Evolutionary conservation across 2,797 vertebrate genomes (phyloP).

Genomic region (Urocyon cinereoargenteus): DNA sequence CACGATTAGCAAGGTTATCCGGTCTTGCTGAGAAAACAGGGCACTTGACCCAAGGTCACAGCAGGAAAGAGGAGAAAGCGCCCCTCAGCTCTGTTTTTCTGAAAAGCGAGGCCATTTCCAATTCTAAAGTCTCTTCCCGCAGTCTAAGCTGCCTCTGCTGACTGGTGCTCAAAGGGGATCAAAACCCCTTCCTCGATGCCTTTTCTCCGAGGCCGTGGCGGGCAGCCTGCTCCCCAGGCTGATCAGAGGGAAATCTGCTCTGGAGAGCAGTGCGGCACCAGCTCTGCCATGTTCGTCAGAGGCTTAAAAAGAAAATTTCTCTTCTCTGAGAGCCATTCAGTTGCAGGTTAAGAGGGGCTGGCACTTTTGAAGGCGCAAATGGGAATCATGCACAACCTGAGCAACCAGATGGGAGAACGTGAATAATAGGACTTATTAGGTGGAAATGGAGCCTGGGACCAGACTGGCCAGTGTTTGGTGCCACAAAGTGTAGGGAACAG

Average conservation of each 20-base stretch:
- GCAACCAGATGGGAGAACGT: neutral
- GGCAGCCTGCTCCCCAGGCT: neutral
- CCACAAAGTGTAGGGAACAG: accelerated
- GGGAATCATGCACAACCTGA: neutral
- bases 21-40: conserved; percentile 58
- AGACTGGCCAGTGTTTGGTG: neutral
- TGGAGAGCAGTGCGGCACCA: neutral
- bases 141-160: neutral
- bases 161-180: neutral
- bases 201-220: neutral
- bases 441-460: neutral
- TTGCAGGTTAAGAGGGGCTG: neutral
- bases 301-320: conserved; percentile 24
- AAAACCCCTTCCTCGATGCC: neutral
- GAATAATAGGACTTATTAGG: neutral
- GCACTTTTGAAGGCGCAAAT: conserved; percentile 13
- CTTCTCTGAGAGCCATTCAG: conserved; percentile 41
- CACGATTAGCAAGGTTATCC: neutral
- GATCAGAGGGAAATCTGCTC: neutral
- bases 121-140: neutral
- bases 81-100: conserved; percentile 32
- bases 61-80: conserved; percentile 45
- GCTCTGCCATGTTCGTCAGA: neutral
- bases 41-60: conserved; percentile 61
- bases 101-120: conserved; percentile 40